These are phyloP conservation scores for Heteromormyrus szaboi DNA, from an alignment of 2,797 vertebrate species.

Conservation along the genomic window DNA sequence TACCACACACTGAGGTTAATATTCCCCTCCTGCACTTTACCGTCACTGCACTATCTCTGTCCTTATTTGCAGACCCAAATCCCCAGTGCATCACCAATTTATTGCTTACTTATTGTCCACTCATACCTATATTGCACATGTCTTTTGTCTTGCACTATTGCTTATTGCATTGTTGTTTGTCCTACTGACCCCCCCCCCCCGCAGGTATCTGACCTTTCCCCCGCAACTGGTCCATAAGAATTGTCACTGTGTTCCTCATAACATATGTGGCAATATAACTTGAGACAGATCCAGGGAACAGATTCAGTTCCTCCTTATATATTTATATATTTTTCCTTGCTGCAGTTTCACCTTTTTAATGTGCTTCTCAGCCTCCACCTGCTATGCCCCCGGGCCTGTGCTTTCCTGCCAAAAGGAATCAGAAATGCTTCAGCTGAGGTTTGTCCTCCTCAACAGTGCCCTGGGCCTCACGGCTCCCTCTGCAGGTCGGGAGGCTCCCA, in stretches of 20 bases:
- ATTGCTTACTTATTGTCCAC: background rate
- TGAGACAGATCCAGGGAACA: background rate
- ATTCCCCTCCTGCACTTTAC: background rate
- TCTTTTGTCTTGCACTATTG: background rate
- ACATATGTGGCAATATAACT: background rate
- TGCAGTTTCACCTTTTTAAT: background rate
- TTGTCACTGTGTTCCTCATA: background rate
- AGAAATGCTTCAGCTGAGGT: conserved; percentile 60
- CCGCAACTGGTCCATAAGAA: background rate
- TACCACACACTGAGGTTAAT: background rate
- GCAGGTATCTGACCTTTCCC: background rate
- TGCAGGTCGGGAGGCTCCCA: background rate
- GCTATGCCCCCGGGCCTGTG: conserved; percentile 50
- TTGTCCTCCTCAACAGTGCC: conserved; percentile 23
- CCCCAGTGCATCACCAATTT: background rate
- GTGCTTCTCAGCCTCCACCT: conserved; percentile 38
- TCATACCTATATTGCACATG: background rate
- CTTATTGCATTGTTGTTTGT: background rate
- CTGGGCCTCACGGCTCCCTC: conserved; percentile 25
- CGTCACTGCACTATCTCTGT: background rate
- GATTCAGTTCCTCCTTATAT: background rate
- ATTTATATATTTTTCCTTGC: background rate
- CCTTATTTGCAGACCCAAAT: background rate
- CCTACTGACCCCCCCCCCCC: background rate
- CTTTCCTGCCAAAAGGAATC: conserved; percentile 64